Conservation (phyloP, 2,113 vertebrate species). For the Megalops atlanticus region DNA sequence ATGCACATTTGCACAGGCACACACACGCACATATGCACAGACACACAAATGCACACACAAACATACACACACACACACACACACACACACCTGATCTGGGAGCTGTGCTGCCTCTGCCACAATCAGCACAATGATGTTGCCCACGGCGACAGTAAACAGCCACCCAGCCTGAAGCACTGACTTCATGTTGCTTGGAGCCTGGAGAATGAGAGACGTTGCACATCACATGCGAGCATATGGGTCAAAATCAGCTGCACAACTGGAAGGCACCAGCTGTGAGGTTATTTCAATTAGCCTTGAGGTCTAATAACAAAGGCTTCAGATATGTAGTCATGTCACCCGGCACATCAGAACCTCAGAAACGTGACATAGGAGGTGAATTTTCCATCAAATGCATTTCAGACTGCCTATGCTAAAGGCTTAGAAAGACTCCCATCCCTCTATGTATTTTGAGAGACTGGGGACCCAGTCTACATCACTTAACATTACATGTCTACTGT, state of each 20-base stretch:
- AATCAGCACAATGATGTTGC: slow-evolving; percentile 93
- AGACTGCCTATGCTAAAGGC: neutral
- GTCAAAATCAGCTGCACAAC: neutral
- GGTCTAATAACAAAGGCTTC: neutral
- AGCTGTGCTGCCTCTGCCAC: slow-evolving; percentile 81
- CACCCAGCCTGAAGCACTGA: slow-evolving; percentile 93
- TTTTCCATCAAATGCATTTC: neutral
- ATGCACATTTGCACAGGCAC: neutral
- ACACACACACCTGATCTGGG: slow-evolving; percentile 72
- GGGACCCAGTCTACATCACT: too few species aligned
- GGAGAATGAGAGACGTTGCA: slow-evolving; percentile 22
- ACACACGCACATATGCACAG: neutral
- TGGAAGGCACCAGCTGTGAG: neutral
- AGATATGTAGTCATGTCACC: neutral
- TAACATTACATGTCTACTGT: too few species aligned
- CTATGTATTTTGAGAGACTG: too few species aligned
- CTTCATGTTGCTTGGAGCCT: slow-evolving; percentile 98
- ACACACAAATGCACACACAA: neutral
- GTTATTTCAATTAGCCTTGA: neutral
- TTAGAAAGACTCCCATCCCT: too few species aligned
- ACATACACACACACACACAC: slow-evolving; percentile 1
- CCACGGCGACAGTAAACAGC: slow-evolving; percentile 85
- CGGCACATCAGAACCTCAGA: neutral
- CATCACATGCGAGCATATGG: neutral
- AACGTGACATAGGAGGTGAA: neutral